Evolutionary conservation across 1,140 invertebrate species (phyloP).

Genomic region (Habropoda laboriosa): DNA sequence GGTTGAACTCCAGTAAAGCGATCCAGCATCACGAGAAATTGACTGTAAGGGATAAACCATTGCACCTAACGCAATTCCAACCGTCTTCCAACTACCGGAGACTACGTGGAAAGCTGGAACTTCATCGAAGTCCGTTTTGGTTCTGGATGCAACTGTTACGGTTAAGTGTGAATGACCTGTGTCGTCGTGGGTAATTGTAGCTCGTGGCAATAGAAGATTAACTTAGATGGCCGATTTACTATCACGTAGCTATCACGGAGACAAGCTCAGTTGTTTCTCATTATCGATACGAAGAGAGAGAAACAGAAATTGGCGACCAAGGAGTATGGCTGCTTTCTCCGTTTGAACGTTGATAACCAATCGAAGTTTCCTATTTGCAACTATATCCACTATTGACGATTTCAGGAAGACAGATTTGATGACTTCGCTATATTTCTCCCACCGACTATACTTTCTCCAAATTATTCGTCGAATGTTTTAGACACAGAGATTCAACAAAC

Average conservation of each 20-base stretch:
- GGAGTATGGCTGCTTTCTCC: background rate
- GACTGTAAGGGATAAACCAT: conserved; percentile 5
- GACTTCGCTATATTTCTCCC: no score
- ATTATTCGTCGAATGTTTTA: no score
- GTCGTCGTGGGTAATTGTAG: background rate
- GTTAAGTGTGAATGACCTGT: conserved; percentile 7
- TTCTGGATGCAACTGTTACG: background rate
- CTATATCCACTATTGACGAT: background rate
- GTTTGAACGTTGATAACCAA: background rate
- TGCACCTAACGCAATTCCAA: no score
- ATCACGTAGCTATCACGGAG: background rate
- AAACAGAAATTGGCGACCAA: background rate
- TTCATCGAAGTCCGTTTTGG: background rate
- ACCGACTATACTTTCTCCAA: no score
- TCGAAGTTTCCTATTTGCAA: background rate
- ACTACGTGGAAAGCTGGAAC: background rate
- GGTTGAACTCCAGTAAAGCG: background rate
- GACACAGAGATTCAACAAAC: no score
- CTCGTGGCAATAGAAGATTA: conserved; percentile 23
- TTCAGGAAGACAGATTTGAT: background rate
- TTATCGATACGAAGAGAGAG: conserved; percentile 1
- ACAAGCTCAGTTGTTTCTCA: background rate
- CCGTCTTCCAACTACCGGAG: background rate
- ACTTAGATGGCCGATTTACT: background rate
- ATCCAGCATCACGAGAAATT: background rate